Conservation (phyloP, 2,888 invertebrate genomes). For the Epsilonema sp. region DNA sequence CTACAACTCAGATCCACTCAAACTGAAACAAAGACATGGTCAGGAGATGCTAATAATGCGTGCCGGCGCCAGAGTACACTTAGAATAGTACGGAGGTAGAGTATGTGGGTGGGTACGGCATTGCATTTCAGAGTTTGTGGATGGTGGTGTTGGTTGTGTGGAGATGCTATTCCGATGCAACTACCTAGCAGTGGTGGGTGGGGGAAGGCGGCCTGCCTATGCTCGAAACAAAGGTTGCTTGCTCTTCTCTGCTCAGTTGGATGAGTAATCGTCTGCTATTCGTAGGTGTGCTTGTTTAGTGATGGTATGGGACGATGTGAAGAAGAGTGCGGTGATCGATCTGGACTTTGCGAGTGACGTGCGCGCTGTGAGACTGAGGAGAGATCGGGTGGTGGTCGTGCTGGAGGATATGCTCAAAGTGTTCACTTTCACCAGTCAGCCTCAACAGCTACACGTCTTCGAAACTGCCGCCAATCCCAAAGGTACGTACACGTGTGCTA, state of each 20-base stretch:
- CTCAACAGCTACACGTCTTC: slow-evolving; percentile 82
- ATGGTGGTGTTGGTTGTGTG: slow-evolving; percentile 76
- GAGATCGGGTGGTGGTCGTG: slow-evolving; percentile 83
- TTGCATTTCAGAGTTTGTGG: slow-evolving; percentile 59
- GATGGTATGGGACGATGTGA: slow-evolving; percentile 92
- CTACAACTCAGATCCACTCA: slow-evolving; percentile 86
- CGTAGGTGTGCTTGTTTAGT: too few species aligned
- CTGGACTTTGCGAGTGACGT: slow-evolving; percentile 84
- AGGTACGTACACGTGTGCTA: too few species aligned
- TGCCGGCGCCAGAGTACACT: too few species aligned
- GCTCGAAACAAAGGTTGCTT: slow-evolving; percentile 75
- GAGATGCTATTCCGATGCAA: slow-evolving; percentile 97
- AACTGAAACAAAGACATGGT: slow-evolving; percentile 75
- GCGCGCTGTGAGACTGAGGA: slow-evolving; percentile 66
- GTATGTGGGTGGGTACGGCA: too few species aligned
- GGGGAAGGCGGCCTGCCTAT: slow-evolving; percentile 71
- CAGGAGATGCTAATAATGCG: too few species aligned
- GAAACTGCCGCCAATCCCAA: slow-evolving; percentile 79
- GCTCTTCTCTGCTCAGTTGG: too few species aligned
- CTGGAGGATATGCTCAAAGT: slow-evolving; percentile 86
- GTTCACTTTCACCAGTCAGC: slow-evolving; percentile 89
- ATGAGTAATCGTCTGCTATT: too few species aligned
- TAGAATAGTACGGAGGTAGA: too few species aligned
- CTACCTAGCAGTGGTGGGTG: slow-evolving; percentile 83
- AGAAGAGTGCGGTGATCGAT: slow-evolving; percentile 77